Percentiles rank a stretch among this genome's conserved stretches.
Evolutionary conservation across 2,113 vertebrate genomes (phyloP).

Genomic region (Chrysemys picta): DNA sequence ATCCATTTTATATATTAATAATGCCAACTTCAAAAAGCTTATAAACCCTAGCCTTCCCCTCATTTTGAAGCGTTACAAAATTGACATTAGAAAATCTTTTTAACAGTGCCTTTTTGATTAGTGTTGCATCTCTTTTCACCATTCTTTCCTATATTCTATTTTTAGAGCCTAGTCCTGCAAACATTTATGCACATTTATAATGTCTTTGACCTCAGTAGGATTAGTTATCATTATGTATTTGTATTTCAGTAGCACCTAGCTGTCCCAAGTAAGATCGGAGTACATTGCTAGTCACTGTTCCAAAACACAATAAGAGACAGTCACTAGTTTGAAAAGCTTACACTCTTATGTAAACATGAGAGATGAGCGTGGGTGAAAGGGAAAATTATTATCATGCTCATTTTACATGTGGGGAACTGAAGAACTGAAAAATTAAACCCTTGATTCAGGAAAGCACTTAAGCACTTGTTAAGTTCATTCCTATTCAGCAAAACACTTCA

Average conservation of each 20-base stretch:
- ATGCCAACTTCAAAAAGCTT: neutral
- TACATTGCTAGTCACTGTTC: neutral
- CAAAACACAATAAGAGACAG: neutral
- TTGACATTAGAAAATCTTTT: neutral
- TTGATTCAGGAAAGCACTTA: neutral
- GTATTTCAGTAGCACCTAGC: neutral
- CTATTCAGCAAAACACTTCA: neutral
- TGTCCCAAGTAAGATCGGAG: neutral
- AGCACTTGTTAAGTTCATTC: neutral
- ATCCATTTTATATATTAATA: neutral
- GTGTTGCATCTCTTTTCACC: neutral
- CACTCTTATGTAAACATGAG: neutral
- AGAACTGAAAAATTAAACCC: neutral
- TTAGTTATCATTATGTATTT: neutral
- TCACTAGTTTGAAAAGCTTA: neutral
- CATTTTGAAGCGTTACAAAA: neutral
- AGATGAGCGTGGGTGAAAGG: neutral
- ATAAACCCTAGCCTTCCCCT: neutral
- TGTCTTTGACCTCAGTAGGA: neutral
- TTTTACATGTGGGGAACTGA: neutral
- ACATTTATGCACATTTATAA: neutral
- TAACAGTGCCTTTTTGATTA: neutral
- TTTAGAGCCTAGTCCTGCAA: neutral
- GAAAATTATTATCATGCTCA: neutral
- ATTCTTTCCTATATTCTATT: neutral